Evolutionary conservation across 1,140 invertebrate genomes (phyloP).

Genomic region (Brachionus koreanus): DNA sequence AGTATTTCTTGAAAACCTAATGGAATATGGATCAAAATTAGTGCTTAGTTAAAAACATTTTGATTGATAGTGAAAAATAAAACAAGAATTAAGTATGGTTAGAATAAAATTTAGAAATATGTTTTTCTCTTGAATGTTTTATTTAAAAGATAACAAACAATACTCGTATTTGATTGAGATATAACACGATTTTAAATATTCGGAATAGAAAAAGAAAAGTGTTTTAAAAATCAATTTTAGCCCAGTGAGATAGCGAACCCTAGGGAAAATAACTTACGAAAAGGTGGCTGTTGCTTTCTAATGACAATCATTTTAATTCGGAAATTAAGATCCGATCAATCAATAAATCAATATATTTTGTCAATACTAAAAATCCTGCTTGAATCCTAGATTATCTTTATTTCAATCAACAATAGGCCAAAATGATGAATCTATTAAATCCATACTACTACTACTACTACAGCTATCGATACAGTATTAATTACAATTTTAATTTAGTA

Average conservation of each 20-base stretch:
- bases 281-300: background rate
- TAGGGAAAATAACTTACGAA: background rate
- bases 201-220: background rate
- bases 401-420: background rate
- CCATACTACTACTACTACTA: background rate
- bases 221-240: constrained; percentile 8
- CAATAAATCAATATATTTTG: constrained; percentile 35
- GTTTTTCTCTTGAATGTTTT: background rate
- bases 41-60: background rate
- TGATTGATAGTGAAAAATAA: background rate
- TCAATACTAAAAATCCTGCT: constrained; percentile 13
- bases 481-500: constrained; percentile 33
- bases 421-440: constrained; percentile 26
- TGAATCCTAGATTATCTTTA: constrained; percentile 17
- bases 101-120: background rate
- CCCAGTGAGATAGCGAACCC: background rate
- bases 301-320: background rate
- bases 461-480: constrained; percentile 16
- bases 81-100: background rate
- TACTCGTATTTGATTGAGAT: background rate
- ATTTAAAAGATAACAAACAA: background rate
- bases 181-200: background rate
- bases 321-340: constrained; percentile 29
- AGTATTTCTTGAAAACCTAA: background rate
- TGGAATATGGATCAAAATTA: background rate